These are phyloP conservation scores for Chionis minor DNA, from an alignment of 2,113 vertebrate genomes.

Conservation along the genomic window DNA sequence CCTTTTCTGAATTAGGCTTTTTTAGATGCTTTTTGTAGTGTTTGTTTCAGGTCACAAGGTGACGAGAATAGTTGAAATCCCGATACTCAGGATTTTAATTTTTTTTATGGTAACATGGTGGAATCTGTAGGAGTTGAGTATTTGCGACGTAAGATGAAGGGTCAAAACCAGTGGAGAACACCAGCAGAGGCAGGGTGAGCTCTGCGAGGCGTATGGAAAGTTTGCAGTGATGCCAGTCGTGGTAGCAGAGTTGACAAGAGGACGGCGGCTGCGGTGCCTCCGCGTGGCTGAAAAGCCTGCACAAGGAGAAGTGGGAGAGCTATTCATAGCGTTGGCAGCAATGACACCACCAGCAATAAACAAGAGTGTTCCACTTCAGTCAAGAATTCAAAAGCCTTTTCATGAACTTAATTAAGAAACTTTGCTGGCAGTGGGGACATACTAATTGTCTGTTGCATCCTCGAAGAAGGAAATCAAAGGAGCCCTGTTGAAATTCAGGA, in stretches of 20 bases:
- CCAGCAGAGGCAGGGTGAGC: background rate
- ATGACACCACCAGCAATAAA: background rate
- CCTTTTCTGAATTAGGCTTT: slow-evolving; percentile 2
- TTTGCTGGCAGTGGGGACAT: slow-evolving; percentile 26
- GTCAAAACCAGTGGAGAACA: rapidly evolving
- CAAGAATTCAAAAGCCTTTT: slow-evolving; percentile 55
- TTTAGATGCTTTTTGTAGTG: background rate
- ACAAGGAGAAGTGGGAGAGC: background rate
- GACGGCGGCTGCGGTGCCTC: background rate
- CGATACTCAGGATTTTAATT: background rate
- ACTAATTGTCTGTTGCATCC: slow-evolving; percentile 40
- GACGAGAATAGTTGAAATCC: background rate
- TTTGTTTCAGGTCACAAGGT: background rate
- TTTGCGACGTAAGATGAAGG: background rate
- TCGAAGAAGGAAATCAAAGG: slow-evolving; percentile 37
- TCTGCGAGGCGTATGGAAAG: background rate
- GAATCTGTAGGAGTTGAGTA: background rate
- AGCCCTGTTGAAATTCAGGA: slow-evolving; percentile 13
- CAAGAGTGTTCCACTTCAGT: slow-evolving; percentile 52
- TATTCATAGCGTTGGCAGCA: background rate
- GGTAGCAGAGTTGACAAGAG: background rate
- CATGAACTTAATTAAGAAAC: slow-evolving; percentile 64
- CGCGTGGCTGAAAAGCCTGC: background rate
- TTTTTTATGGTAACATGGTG: background rate
- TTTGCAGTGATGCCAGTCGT: rapidly evolving